Conservation (phyloP, 2,113 vertebrate species). For the Mus pahari region DNA sequence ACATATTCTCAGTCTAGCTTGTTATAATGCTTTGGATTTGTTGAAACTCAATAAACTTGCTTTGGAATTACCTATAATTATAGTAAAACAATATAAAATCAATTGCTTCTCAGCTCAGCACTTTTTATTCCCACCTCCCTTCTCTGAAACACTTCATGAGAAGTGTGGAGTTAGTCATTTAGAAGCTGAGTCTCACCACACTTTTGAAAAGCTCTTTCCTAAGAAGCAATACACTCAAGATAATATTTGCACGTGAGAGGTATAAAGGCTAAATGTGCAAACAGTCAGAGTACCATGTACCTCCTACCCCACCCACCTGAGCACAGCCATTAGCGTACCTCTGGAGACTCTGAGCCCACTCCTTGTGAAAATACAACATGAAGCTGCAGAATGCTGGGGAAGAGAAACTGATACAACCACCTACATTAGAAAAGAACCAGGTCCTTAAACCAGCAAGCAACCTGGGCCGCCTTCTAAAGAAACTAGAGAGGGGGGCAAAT, state of each 20-base stretch:
- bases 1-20: neutral
- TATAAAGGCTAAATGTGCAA: conserved; percentile 58
- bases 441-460: neutral
- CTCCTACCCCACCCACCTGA: neutral
- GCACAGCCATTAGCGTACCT: neutral
- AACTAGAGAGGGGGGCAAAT: neutral
- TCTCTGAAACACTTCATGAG: conserved; percentile 25
- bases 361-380: neutral
- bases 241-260: neutral
- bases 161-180: conserved; percentile 8
- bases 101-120: neutral
- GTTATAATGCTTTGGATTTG: conserved; percentile 32
- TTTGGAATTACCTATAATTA: conserved; percentile 41
- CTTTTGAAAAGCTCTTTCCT: conserved; percentile 40
- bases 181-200: neutral
- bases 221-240: neutral
- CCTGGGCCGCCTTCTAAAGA: neutral
- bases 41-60: conserved; percentile 20
- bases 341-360: neutral
- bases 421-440: conserved; percentile 21
- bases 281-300: conserved; percentile 6
- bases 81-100: conserved; percentile 42
- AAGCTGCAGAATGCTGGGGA: neutral
- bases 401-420: neutral
- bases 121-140: neutral